Base-by-base conservation (phyloP, 2,113 vertebrate species). In the Heterotilapia buettikoferi region DNA sequence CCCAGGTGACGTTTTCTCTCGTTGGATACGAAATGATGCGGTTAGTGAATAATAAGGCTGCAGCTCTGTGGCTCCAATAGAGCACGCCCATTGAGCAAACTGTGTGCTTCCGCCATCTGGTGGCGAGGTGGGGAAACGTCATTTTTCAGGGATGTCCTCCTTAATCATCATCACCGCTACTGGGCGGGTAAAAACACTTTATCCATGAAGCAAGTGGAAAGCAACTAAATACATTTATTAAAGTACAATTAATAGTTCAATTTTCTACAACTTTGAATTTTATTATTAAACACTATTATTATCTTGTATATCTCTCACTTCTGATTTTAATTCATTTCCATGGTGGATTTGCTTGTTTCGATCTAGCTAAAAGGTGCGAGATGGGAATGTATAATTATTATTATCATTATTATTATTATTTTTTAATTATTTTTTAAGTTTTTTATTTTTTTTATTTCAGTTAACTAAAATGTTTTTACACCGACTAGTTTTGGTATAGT, bases 101-200 rank as follows among this genome's bases (percentile, higher is more conserved):
- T 12, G 91, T 6, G 26, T 8, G 33, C 18, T 10, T 0, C 52
- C 52, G 92, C 86, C 92, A 80, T 57, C 94, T 86, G 33, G 84
- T 21, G 94, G 90, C 80, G 12, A 6, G 78, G 80, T 80, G 88
- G 47, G n/a, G 68, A 82, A 89, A 85, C 78, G 80, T 7, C 29
- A 50, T 29, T 29, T 24, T 45, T 73, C 1, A 40, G 36, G 6
- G 2, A 1, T 40, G 19, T 40, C 36, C n/a, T 24, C 53, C 19
- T 66, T 11, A 24, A 21, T 71, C 36, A 1, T 73, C 38, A 4
- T 73, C 68, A 45, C 13, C 8, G 13, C 21, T 29, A 26, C n/a
- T 45, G 40, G 13, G 68, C n/a, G 8, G 13, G 21, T 45, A 26
- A 73, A 73, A 79, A 61, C 19, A 9, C 5, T 24, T 50, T 1